Percentiles rank a stretch among this genome's conserved stretches.
Evolutionary conservation across 2,113 vertebrate genomes (phyloP).

Genomic region (Notothenia coriiceps): DNA sequence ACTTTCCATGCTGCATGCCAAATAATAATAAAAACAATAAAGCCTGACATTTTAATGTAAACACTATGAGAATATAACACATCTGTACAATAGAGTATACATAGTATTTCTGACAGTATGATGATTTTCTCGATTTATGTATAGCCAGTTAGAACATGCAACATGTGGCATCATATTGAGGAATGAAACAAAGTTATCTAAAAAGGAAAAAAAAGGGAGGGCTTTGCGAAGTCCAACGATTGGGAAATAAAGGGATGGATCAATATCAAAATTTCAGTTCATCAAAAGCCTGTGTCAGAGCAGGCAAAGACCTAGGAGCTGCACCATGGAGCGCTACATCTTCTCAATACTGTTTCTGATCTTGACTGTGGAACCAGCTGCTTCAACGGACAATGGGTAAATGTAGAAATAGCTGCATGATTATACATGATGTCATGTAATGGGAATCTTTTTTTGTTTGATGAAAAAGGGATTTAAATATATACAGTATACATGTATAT

Average conservation of each 20-base stretch:
- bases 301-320: conserved; percentile 22
- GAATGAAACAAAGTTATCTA: not conserved
- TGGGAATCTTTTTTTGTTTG: not conserved
- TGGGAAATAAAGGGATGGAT: conserved; percentile 61
- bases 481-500: too few species aligned
- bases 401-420: not conserved
- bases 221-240: conserved; percentile 1
- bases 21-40: conserved; percentile 2
- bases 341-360: conserved; percentile 48
- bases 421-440: not conserved
- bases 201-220: conserved; percentile 27
- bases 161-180: not conserved
- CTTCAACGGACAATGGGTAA: conserved; percentile 47
- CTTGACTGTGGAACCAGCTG: conserved; percentile 11
- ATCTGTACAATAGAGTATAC: not conserved
- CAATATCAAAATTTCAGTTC: conserved; percentile 25
- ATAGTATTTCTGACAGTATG: not conserved
- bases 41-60: not conserved
- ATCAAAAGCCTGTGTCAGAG: conserved; percentile 21
- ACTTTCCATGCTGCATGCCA: conserved; percentile 27
- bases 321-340: conserved; percentile 53
- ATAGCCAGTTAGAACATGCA: not conserved
- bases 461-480: not conserved
- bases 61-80: not conserved
- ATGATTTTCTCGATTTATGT: not conserved